A percentile compares a stretch with the other conserved stretches of the same genome.
Evolutionary conservation across 2,797 vertebrate genomes (phyloP).

Genomic region (Scyliorhinus canicula): DNA sequence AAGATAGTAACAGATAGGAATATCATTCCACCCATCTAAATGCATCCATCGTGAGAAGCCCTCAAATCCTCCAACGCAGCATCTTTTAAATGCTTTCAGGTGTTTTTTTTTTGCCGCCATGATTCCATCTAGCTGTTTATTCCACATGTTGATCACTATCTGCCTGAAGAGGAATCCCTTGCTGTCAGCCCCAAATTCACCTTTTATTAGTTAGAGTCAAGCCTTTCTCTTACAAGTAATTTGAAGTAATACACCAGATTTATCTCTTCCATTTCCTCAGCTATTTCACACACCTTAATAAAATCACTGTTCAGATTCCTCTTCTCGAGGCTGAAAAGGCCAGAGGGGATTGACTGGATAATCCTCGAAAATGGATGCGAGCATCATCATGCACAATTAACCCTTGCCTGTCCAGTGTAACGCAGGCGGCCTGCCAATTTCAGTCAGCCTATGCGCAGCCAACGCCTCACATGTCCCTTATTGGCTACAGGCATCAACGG

Average conservation of each 20-base stretch:
- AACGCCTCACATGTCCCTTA: no score
- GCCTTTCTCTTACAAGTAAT: neutral
- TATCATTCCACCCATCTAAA: neutral
- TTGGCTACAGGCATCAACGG: no score
- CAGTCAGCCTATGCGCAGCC: no score
- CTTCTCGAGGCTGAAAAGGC: neutral
- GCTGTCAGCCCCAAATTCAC: neutral
- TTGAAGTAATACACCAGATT: neutral
- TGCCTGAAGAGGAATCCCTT: neutral
- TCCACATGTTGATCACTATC: neutral
- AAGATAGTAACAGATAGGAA: neutral
- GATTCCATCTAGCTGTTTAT: no score
- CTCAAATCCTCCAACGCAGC: neutral
- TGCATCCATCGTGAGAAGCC: neutral
- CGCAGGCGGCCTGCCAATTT: no score
- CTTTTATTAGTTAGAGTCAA: neutral
- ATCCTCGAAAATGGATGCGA: neutral
- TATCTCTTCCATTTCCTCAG: neutral
- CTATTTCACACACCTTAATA: neutral
- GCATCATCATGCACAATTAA: neutral
- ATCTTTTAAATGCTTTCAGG: neutral
- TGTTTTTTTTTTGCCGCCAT: neutral
- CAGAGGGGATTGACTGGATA: neutral
- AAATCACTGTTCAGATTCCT: neutral
- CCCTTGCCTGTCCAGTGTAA: neutral